Conservation (phyloP, 2,797 vertebrate species). For the Sebastes minor region DNA sequence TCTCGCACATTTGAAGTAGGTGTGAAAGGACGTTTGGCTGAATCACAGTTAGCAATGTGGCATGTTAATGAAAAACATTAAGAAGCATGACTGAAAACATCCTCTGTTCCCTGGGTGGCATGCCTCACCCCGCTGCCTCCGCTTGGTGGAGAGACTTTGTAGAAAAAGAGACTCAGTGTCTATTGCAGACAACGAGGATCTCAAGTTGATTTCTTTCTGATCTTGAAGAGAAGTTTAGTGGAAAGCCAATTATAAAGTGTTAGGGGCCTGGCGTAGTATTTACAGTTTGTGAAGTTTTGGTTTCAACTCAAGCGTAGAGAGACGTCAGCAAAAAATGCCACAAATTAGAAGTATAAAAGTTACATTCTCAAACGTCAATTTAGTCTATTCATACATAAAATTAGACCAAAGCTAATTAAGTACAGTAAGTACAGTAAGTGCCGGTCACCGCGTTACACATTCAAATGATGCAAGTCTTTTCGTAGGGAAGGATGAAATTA, state of each 20-base stretch:
- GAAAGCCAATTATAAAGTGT: conserved; percentile 56
- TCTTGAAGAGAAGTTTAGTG: conserved; percentile 33
- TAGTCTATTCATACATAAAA: conserved; percentile 48
- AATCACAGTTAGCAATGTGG: conserved; percentile 56
- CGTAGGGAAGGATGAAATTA: conserved; percentile 10
- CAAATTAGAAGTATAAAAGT: conserved; percentile 46
- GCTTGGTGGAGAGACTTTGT: conserved; percentile 36
- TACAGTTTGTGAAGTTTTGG: conserved; percentile 38
- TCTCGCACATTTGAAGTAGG: conserved; percentile 58
- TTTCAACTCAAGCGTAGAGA: conserved; percentile 39
- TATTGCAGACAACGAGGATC: conserved; percentile 34
- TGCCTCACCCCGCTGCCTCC: conserved; percentile 28
- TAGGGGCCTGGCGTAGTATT: conserved; percentile 40
- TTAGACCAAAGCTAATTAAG: conserved; percentile 51
- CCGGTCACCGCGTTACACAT: conserved; percentile 29
- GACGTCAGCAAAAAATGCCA: conserved; percentile 40
- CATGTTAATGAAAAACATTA: conserved; percentile 42
- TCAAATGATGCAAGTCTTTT: conserved; percentile 47
- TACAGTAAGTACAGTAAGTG: conserved; percentile 15
- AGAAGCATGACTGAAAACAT: conserved; percentile 56
- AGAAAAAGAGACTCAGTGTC: conserved; percentile 48
- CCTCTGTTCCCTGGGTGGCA: conserved; percentile 43
- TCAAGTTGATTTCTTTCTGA: conserved; percentile 40
- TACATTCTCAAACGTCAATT: conserved; percentile 33
- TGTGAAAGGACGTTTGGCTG: conserved; percentile 58